Percentiles rank a stretch among this genome's conserved stretches.
Conservation (phyloP, 2,888 invertebrate genomes). For the Spisula subtruncata region DNA sequence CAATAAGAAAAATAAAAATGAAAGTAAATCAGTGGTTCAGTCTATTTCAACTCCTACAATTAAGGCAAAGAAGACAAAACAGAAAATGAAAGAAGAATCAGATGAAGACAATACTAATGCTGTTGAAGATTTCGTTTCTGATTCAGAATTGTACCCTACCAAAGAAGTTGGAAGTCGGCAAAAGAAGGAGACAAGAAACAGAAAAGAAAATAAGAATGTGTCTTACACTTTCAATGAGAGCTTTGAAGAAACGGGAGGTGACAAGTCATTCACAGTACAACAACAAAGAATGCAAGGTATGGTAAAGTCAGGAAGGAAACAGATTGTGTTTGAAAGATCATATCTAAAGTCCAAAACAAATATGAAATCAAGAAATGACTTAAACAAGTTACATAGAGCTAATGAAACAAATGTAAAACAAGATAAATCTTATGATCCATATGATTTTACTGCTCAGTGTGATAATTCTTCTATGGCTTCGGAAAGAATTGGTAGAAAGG, state of each 20-base stretch:
- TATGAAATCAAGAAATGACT: conserved; percentile 20
- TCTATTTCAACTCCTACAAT: not conserved
- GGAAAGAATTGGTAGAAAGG: conserved; percentile 53
- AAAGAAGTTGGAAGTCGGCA: conserved; percentile 18
- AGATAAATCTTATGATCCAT: conserved; percentile 72
- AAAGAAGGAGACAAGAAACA: conserved; percentile 26
- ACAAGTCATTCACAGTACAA: conserved; percentile 34
- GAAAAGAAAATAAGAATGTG: conserved; percentile 23
- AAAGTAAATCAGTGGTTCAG: not conserved
- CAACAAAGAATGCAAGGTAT: conserved; percentile 45
- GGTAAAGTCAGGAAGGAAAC: conserved; percentile 43
- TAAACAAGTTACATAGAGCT: not conserved
- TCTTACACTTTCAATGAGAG: conserved; percentile 41
- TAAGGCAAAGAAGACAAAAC: not conserved
- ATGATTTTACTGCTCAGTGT: conserved; percentile 77
- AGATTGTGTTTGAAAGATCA: conserved; percentile 57
- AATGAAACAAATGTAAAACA: not conserved
- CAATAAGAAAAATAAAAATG: not conserved
- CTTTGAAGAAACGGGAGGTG: conserved; percentile 36
- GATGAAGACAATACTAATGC: not conserved
- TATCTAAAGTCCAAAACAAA: conserved; percentile 61
- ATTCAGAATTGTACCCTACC: not conserved
- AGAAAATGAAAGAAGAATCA: not conserved
- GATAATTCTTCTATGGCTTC: conserved; percentile 58
- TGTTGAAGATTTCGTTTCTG: not conserved